Percentiles rank a stretch among this genome's conserved stretches.
These are phyloP conservation scores for Tachina fera DNA, from an alignment of 2,888 invertebrate species.

Conservation along the genomic window DNA sequence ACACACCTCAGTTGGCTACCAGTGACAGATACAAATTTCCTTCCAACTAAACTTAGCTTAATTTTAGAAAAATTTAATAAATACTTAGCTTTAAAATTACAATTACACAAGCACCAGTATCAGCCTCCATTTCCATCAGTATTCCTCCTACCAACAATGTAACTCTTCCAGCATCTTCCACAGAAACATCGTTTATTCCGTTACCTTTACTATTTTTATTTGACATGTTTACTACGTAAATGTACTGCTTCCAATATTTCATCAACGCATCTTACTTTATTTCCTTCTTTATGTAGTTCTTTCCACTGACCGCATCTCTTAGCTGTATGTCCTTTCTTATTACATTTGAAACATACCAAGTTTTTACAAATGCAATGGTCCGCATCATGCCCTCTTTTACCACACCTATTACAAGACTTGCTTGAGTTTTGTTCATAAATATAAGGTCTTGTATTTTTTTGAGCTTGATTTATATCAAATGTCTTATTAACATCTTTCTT, in stretches of 20 bases:
- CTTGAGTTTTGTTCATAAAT: conserved; percentile 1
- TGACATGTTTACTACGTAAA: neutral
- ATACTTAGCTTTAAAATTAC: no score
- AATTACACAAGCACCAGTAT: no score
- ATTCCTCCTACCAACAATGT: conserved; percentile 27
- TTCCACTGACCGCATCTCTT: neutral
- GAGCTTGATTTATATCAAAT: conserved; percentile 1
- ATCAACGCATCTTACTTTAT: conserved; percentile 1
- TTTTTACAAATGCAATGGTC: conserved; percentile 25
- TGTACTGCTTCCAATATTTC: conserved; percentile 6
- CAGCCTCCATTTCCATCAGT: no score
- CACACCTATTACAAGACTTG: neutral
- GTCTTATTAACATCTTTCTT: neutral
- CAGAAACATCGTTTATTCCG: neutral
- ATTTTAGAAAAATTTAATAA: no score
- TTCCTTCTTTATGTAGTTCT: neutral
- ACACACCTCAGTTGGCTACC: conserved; percentile 35
- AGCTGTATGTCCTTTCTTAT: conserved; percentile 48
- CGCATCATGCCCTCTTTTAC: no score
- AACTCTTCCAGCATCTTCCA: conserved; percentile 6
- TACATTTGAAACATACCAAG: conserved; percentile 43
- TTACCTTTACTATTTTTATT: neutral
- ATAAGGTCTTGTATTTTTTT: neutral
- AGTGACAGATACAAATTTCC: no score
- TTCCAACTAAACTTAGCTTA: no score